A percentile compares a stretch with the other conserved stretches of the same genome.
These are phyloP conservation scores for Perdita meconis DNA, from an alignment of 2,888 invertebrate species.

Conservation along the genomic window DNA sequence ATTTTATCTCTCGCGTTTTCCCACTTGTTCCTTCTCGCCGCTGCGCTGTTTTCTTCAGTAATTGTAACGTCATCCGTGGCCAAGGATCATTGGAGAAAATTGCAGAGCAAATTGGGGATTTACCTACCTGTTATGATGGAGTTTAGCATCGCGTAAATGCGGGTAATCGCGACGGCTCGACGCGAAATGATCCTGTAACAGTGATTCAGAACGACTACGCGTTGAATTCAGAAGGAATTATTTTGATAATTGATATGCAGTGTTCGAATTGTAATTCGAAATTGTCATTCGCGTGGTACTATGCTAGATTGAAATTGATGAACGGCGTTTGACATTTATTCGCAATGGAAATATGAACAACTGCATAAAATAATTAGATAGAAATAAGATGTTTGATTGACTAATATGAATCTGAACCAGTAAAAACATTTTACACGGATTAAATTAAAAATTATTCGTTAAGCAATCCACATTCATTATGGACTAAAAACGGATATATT, in stretches of 20 bases:
- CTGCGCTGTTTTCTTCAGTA: neutral
- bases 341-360: neutral
- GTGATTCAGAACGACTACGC: slow-evolving; percentile 10
- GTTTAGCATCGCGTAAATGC: slow-evolving; percentile 11
- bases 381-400: too few relatives aligned
- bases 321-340: neutral
- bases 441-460: neutral
- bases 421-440: too few relatives aligned
- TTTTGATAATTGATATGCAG: slow-evolving; percentile 38
- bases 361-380: neutral
- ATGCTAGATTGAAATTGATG: neutral
- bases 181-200: slow-evolving; percentile 5
- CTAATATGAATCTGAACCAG: too few relatives aligned
- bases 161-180: slow-evolving; percentile 29
- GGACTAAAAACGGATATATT: slow-evolving; percentile 11
- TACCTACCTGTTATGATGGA: slow-evolving; percentile 8
- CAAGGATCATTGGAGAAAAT: slow-evolving; percentile 1
- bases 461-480: neutral
- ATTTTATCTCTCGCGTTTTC: neutral
- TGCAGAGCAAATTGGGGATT: slow-evolving; percentile 10
- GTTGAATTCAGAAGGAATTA: slow-evolving; percentile 36
- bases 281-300: slow-evolving; percentile 20
- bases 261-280: slow-evolving; percentile 7
- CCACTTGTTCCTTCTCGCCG: neutral
- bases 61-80: neutral